phyloP scores from a whole-genome alignment of 2,888 invertebrate species.

The Elgonia sp. region DNA sequence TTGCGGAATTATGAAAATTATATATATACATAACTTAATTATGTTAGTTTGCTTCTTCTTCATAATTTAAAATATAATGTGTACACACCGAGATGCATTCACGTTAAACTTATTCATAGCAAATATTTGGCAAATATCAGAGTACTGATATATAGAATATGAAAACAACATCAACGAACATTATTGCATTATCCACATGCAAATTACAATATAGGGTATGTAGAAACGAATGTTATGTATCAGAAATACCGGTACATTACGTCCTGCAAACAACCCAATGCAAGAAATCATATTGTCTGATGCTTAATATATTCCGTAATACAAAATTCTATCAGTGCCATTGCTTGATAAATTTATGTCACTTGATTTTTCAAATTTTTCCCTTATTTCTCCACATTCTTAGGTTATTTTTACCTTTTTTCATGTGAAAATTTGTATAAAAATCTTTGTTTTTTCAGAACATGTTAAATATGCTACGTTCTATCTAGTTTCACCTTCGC shows the following conservation, averaged over 20 bases:
- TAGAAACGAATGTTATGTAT: slow-evolving; percentile 2
- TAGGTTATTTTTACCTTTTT: neutral
- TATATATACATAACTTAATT: neutral
- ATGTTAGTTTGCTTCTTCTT: neutral
- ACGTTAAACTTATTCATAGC: neutral
- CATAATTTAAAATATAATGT: neutral
- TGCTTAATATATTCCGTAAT: no score
- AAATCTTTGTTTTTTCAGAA: slow-evolving; percentile 11
- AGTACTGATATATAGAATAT: neutral
- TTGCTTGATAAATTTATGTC: no score
- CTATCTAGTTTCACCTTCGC: slow-evolving; percentile 66
- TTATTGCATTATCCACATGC: slow-evolving; percentile 5
- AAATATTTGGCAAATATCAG: slow-evolving; percentile 1
- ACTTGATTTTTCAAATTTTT: no score
- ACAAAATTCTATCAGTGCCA: no score
- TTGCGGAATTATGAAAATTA: no score
- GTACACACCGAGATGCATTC: neutral
- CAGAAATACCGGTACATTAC: neutral
- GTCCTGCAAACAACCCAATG: neutral
- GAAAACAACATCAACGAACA: neutral
- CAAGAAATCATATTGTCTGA: neutral
- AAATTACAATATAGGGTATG: neutral
- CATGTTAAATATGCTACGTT: slow-evolving; percentile 63
- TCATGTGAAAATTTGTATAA: neutral
- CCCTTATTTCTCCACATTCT: neutral